Conservation (phyloP, 2,113 vertebrate species). For the Taxidea taxus region DNA sequence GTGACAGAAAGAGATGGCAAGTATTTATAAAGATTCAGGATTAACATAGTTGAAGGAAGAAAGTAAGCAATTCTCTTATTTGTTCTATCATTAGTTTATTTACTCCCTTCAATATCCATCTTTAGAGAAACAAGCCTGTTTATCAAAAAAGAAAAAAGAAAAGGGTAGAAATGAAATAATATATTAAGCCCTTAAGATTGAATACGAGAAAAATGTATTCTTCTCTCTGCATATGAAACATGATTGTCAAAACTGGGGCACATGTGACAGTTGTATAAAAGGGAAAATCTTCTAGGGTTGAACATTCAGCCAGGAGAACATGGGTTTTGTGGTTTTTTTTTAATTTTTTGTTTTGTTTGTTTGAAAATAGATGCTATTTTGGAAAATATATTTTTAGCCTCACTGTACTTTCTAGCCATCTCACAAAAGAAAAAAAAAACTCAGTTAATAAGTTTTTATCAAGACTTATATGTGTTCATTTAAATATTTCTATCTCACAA, state of each 20-base stretch:
- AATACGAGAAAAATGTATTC: background rate
- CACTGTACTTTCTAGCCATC: background rate
- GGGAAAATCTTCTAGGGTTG: background rate
- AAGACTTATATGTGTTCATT: background rate
- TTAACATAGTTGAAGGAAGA: background rate
- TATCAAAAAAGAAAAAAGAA: background rate
- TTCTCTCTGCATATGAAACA: background rate
- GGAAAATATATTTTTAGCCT: background rate
- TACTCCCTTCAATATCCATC: background rate
- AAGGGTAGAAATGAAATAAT: background rate
- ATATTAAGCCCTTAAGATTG: background rate
- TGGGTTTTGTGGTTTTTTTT: background rate
- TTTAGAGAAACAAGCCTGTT: background rate
- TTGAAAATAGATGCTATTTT: background rate
- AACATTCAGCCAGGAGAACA: background rate
- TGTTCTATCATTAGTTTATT: background rate
- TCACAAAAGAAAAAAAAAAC: background rate
- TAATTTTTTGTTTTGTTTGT: background rate
- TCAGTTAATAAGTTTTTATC: background rate
- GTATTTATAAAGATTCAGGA: background rate
- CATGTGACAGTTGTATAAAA: background rate
- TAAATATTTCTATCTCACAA: background rate
- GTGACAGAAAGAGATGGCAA: background rate
- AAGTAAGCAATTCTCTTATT: background rate
- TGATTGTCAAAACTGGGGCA: background rate